A percentile compares a stretch with the other conserved stretches of the same genome.
Conservation (phyloP, 2,888 invertebrate species). For the Nycteola revayana region DNA sequence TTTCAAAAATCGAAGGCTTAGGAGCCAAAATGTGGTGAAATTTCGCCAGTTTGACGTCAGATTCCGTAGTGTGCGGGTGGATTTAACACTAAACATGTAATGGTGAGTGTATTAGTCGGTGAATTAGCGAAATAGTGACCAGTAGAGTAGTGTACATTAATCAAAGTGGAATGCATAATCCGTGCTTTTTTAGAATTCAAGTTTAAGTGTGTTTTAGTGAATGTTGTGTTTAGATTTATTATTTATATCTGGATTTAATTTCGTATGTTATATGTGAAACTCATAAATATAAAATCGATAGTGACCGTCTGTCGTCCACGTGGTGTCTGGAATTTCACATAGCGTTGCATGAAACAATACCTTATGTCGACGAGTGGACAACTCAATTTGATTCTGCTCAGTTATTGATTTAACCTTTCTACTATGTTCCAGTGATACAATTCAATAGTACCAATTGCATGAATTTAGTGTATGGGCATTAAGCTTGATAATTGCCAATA, state of each 20-base stretch:
- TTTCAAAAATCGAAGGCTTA: constrained; percentile 71
- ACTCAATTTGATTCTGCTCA: constrained; percentile 27
- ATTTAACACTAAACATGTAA: constrained; percentile 60
- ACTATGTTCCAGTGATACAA: too few relatives aligned
- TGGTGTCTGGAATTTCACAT: constrained; percentile 23
- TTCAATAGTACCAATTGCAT: too few relatives aligned
- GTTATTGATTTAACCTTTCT: constrained; percentile 15
- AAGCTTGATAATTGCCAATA: too few relatives aligned
- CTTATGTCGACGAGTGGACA: constrained; percentile 35
- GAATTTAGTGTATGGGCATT: too few relatives aligned
- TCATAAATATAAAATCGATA: constrained; percentile 32
- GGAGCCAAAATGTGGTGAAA: constrained; percentile 39
- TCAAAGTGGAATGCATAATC: constrained; percentile 44
- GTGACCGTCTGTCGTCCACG: constrained; percentile 23
- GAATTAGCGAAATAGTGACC: constrained; percentile 43
- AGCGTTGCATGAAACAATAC: constrained; percentile 30
- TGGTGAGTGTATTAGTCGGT: constrained; percentile 62
- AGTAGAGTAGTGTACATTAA: constrained; percentile 43
- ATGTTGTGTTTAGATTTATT: constrained; percentile 50
- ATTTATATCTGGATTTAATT: constrained; percentile 28
- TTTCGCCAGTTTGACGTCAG: constrained; percentile 64
- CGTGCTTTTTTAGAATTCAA: constrained; percentile 38
- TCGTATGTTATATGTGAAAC: constrained; percentile 21
- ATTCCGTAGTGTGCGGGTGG: constrained; percentile 53
- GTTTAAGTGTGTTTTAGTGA: constrained; percentile 51